Conservation (phyloP, 2,888 invertebrate genomes). For the Limnephilus lunatus region DNA sequence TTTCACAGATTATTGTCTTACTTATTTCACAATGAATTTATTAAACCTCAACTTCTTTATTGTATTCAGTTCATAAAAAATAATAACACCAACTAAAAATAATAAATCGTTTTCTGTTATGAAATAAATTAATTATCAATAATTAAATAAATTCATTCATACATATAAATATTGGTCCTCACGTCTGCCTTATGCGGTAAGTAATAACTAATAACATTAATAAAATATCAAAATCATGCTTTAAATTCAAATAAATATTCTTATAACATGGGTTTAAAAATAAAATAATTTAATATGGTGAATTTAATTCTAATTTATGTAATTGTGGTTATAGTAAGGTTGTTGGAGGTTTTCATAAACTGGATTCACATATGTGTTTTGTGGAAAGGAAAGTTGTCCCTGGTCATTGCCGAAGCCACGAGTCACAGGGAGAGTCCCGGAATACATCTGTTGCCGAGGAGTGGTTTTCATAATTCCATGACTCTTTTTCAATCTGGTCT, state of each 20-base stretch:
- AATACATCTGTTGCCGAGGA: not conserved
- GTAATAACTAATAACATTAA: not conserved
- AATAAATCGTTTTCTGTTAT: not conserved
- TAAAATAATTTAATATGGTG: not conserved
- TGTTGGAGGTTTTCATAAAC: slow-evolving; percentile 10
- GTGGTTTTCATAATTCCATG: not conserved
- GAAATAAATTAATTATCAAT: not conserved
- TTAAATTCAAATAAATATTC: not conserved
- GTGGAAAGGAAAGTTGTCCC: not conserved
- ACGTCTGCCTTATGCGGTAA: not conserved
- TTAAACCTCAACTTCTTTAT: not conserved
- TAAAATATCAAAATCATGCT: not conserved
- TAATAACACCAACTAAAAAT: not conserved
- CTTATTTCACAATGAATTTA: not conserved
- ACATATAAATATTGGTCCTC: not conserved
- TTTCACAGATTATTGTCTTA: not conserved
- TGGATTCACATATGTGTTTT: slow-evolving; percentile 15
- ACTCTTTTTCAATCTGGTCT: not conserved
- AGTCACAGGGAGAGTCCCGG: not conserved
- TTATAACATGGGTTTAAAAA: not conserved
- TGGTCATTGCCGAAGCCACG: not conserved
- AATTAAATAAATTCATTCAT: not conserved
- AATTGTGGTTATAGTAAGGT: not conserved
- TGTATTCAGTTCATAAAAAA: not conserved
- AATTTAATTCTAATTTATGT: not conserved